Percentiles rank a stretch among this genome's conserved stretches.
Evolutionary conservation across 2,113 vertebrate genomes (phyloP).

Genomic region (Pluvianellus socialis): DNA sequence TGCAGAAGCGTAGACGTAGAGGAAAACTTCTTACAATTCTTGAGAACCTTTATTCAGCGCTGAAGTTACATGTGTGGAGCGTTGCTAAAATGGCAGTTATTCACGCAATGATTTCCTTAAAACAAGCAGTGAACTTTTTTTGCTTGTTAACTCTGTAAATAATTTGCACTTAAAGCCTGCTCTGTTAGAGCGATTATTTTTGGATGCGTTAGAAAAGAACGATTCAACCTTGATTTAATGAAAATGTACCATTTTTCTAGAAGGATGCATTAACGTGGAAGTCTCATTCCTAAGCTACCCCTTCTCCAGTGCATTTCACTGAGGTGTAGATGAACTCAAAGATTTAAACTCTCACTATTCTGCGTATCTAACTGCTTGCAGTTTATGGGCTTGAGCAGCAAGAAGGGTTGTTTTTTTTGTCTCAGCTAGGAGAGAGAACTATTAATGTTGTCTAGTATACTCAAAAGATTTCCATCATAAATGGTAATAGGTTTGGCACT

Average conservation of each 20-base stretch:
- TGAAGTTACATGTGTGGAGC: constrained; percentile 6
- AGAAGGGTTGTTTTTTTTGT: neutral
- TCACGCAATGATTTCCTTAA: neutral
- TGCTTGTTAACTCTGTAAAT: constrained; percentile 27
- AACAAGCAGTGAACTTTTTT: neutral
- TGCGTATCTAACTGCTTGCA: neutral
- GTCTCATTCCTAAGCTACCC: neutral
- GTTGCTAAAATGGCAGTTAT: neutral
- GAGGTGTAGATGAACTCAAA: neutral
- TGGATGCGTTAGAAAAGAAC: neutral
- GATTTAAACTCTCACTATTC: neutral
- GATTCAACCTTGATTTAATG: neutral
- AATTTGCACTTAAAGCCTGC: neutral
- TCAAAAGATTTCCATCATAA: neutral
- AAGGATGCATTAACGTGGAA: constrained; percentile 12
- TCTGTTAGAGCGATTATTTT: neutral
- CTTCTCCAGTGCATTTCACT: constrained; percentile 38
- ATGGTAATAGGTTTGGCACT: neutral
- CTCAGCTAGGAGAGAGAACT: neutral
- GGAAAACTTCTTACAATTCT: constrained; percentile 2
- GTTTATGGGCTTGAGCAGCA: neutral
- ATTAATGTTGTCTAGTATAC: neutral
- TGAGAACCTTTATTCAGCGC: neutral
- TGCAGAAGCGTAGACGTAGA: constrained; percentile 34
- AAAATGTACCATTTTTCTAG: neutral